Evolutionary conservation across 2,113 vertebrate species (phyloP).

Genomic region (Sclerurus mexicanus): DNA sequence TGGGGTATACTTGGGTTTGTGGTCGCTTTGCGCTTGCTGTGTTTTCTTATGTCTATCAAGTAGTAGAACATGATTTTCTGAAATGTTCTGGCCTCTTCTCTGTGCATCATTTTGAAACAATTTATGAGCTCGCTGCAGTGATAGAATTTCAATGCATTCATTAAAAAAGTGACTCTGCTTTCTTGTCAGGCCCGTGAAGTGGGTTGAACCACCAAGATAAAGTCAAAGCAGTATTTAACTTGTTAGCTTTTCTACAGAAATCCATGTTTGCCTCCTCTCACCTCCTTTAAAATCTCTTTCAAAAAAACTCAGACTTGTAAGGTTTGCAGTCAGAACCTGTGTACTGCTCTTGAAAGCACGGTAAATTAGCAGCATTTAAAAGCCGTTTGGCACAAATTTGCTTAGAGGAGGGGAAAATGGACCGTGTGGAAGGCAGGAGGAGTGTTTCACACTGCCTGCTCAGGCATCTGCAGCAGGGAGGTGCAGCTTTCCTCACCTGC

Average conservation of each 20-base stretch:
- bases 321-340: background rate
- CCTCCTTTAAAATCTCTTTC: background rate
- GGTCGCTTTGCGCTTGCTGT: background rate
- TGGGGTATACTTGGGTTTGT: background rate
- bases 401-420: background rate
- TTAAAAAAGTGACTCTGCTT: background rate
- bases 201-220: background rate
- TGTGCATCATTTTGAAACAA: background rate
- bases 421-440: background rate
- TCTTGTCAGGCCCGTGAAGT: background rate
- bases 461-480: background rate
- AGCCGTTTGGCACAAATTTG: background rate
- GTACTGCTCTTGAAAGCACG: background rate
- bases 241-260: background rate
- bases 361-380: background rate
- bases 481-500: conserved; percentile 43
- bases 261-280: background rate
- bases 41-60: background rate
- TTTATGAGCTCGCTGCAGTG: background rate
- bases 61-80: background rate
- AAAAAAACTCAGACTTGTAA: background rate
- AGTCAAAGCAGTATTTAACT: background rate
- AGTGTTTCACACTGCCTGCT: background rate
- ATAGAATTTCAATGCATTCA: background rate
- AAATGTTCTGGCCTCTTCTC: background rate